These are phyloP conservation scores for Oxyura jamaicensis DNA, from an alignment of 2,113 vertebrate genomes.

Conservation along the genomic window DNA sequence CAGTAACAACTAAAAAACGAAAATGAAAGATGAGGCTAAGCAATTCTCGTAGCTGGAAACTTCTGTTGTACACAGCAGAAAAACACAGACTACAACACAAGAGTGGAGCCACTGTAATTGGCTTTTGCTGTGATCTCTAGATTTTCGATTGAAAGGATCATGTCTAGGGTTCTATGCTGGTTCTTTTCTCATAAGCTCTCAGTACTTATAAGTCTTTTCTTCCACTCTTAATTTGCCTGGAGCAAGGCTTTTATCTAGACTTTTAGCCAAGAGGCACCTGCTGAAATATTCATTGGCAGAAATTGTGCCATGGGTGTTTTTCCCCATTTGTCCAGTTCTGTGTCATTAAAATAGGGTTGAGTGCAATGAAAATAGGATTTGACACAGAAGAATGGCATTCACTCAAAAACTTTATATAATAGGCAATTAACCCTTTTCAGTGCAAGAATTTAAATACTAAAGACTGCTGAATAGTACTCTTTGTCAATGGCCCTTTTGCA, in stretches of 20 bases:
- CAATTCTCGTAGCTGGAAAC: slow-evolving; percentile 24
- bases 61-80: slow-evolving; percentile 22
- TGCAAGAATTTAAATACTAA: slow-evolving; percentile 1
- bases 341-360: slow-evolving; percentile 76
- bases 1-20: background rate
- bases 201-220: slow-evolving; percentile 78
- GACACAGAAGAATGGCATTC: slow-evolving; percentile 61
- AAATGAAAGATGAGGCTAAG: slow-evolving; percentile 4
- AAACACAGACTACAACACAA: slow-evolving; percentile 33
- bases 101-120: slow-evolving; percentile 51
- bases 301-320: slow-evolving; percentile 82
- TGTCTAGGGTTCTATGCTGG: slow-evolving; percentile 53
- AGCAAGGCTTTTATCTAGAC: slow-evolving; percentile 85
- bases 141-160: slow-evolving; percentile 64
- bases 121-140: slow-evolving; percentile 64
- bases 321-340: slow-evolving; percentile 78
- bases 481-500: background rate
- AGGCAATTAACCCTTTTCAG: slow-evolving; percentile 70
- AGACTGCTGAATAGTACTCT: background rate
- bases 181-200: slow-evolving; percentile 72
- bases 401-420: slow-evolving; percentile 67
- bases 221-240: slow-evolving; percentile 79
- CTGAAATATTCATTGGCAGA: slow-evolving; percentile 85
- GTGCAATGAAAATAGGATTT: slow-evolving; percentile 69
- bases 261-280: slow-evolving; percentile 84